A percentile compares a stretch with the other conserved stretches of the same genome.
Conservation (phyloP, 1,140 invertebrate species). For the Pseudomyrmex sp. region DNA sequence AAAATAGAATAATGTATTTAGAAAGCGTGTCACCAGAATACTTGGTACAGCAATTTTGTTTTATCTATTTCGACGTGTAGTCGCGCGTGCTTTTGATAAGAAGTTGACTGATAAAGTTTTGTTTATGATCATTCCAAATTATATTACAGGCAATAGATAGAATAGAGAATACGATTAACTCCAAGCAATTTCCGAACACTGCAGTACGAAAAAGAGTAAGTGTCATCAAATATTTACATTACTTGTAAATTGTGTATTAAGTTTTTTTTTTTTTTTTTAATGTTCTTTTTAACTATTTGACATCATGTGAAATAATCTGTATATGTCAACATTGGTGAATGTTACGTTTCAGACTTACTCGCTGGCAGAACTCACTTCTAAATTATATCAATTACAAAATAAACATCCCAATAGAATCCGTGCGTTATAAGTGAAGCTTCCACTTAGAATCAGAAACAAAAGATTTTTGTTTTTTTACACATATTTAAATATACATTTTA, state of each 20-base stretch:
- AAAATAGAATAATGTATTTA: slow-evolving; percentile 88
- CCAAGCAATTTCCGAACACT: slow-evolving; percentile 31
- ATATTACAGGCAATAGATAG: slow-evolving; percentile 47
- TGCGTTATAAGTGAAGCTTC: no score
- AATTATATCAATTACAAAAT: slow-evolving; percentile 78
- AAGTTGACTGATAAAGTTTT: slow-evolving; percentile 11
- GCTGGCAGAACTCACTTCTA: slow-evolving; percentile 77
- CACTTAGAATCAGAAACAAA: no score
- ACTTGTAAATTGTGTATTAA: background rate
- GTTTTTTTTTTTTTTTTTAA: background rate
- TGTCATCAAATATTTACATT: slow-evolving; percentile 4
- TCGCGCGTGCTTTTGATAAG: background rate
- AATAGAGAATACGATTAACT: slow-evolving; percentile 52
- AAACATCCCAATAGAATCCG: slow-evolving; percentile 73
- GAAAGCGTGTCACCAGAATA: slow-evolving; percentile 91
- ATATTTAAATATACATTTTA: no score
- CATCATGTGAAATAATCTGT: background rate
- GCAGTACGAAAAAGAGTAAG: slow-evolving; percentile 71
- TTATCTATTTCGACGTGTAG: slow-evolving; percentile 56
- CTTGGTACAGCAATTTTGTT: slow-evolving; percentile 84
- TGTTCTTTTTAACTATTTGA: background rate
- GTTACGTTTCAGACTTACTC: slow-evolving; percentile 78
- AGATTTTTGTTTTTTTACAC: no score
- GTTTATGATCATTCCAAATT: slow-evolving; percentile 2
- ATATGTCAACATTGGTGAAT: slow-evolving; percentile 16